Evolutionary conservation across 2,113 vertebrate species (phyloP).

Genomic region (Pantherophis guttatus): DNA sequence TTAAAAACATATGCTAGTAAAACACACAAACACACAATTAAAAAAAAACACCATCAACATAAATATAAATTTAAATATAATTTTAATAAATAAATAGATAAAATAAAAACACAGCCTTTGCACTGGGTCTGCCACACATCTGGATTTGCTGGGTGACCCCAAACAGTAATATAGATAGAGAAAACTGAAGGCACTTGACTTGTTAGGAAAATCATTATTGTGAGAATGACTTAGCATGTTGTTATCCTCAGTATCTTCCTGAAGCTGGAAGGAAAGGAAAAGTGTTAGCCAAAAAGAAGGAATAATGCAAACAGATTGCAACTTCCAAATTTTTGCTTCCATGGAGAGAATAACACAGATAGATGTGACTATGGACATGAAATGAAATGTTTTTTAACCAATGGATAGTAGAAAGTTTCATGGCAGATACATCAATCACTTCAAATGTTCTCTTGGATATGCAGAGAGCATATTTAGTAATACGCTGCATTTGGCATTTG

Average conservation of each 20-base stretch:
- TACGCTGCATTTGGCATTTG: not conserved
- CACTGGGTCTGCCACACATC: not conserved
- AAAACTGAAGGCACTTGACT: not conserved
- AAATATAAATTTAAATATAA: not conserved
- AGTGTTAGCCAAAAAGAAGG: not conserved
- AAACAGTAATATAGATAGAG: not conserved
- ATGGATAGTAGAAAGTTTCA: not conserved
- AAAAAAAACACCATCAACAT: not conserved
- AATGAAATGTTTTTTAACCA: constrained; percentile 15
- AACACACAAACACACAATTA: not conserved
- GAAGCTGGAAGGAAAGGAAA: not conserved
- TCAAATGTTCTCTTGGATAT: not conserved
- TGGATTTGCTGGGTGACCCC: not conserved
- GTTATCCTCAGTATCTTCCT: not conserved
- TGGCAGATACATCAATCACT: not conserved
- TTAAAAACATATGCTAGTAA: not conserved
- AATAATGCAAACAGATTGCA: not conserved
- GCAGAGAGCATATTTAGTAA: not conserved
- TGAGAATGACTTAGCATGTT: not conserved
- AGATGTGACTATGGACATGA: not conserved
- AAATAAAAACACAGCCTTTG: not conserved
- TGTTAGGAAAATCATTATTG: not conserved
- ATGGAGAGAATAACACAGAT: not conserved
- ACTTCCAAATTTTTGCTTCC: not conserved
- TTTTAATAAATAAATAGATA: not conserved